Conservation (phyloP, 2,113 vertebrate species). For the Progne subis region DNA sequence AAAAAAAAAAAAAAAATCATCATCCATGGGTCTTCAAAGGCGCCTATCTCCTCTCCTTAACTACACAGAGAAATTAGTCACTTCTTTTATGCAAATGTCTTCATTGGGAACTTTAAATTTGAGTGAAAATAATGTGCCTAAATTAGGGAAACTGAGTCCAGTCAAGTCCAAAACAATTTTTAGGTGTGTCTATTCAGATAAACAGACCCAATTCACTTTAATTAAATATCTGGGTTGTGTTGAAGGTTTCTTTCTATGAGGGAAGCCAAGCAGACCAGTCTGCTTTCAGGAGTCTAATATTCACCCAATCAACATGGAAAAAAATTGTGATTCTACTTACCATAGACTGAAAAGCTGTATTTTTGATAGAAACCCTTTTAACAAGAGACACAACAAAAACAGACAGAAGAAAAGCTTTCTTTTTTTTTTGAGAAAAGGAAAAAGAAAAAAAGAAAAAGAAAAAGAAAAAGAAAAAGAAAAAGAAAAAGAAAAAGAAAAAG, state of each 20-base stretch:
- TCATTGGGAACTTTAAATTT: neutral
- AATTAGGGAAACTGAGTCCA: neutral
- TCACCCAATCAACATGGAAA: neutral
- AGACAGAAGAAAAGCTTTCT: neutral
- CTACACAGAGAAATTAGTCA: neutral
- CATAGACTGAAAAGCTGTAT: neutral
- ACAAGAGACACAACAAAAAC: neutral
- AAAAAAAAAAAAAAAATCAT: neutral
- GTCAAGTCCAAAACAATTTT: neutral
- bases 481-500: fast-evolving
- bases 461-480: fast-evolving
- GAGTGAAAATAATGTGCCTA: neutral
- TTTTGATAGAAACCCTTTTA: neutral
- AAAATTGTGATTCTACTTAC: neutral
- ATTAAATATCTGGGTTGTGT: neutral
- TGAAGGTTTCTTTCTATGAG: neutral
- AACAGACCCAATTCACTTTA: neutral
- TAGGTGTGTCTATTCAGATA: neutral
- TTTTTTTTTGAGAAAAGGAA: neutral
- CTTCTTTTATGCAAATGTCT: neutral
- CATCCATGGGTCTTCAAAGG: neutral
- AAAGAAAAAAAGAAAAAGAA: neutral
- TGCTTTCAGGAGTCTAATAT: neutral
- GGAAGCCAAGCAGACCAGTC: neutral
- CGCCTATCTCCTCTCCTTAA: neutral